Evolutionary conservation across 2,797 vertebrate species (phyloP).

Genomic region (Etheostoma perlongum): DNA sequence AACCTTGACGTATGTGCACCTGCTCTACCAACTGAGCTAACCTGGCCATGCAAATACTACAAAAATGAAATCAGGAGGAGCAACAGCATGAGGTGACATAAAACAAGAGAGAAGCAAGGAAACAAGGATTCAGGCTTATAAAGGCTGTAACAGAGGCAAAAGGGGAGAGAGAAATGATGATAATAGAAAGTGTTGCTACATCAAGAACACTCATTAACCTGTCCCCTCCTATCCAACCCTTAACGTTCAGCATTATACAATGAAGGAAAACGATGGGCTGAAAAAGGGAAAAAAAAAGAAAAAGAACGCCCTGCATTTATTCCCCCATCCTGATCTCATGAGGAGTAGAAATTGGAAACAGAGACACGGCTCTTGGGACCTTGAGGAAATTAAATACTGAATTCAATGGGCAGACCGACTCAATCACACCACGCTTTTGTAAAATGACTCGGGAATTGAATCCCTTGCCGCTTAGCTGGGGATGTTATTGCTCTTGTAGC

Average conservation of each 20-base stretch:
- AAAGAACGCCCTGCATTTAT: constrained; percentile 61
- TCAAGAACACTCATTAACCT: constrained; percentile 63
- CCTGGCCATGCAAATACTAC: background rate
- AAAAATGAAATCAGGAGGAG: background rate
- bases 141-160: constrained; percentile 11
- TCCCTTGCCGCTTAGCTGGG: constrained; percentile 69
- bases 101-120: constrained; percentile 1
- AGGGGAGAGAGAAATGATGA: constrained; percentile 27
- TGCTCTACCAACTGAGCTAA: no score
- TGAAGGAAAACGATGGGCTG: constrained; percentile 49
- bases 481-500: constrained; percentile 73
- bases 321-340: constrained; percentile 64
- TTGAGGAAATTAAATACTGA: constrained; percentile 79
- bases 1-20: no score
- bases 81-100: background rate
- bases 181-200: constrained; percentile 50
- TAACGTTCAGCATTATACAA: constrained; percentile 44
- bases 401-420: constrained; percentile 71
- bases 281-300: constrained; percentile 38
- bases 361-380: constrained; percentile 73
- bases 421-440: constrained; percentile 73
- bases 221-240: constrained; percentile 43
- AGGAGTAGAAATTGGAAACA: constrained; percentile 75
- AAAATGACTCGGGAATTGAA: constrained; percentile 77
- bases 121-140: constrained; percentile 26